These are phyloP conservation scores for Mesorhabditis belari DNA, from an alignment of 2,888 invertebrate species.

Conservation along the genomic window DNA sequence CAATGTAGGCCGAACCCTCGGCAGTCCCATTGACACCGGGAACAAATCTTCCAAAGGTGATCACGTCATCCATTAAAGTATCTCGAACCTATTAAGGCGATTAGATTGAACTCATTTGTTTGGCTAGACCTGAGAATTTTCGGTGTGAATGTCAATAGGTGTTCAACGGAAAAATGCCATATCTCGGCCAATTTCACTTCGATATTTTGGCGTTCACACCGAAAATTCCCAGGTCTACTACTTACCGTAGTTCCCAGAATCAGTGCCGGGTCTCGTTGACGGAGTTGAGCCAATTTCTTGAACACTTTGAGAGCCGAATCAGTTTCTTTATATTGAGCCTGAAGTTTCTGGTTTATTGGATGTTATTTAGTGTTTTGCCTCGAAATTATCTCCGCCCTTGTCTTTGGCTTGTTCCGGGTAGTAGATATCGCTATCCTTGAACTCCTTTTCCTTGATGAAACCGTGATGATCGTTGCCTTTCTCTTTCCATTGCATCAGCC, in stretches of 20 bases:
- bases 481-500: slow-evolving; percentile 31
- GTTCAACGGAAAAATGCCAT: too few species aligned
- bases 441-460: slow-evolving; percentile 17
- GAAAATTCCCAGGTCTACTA: too few species aligned
- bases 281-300: slow-evolving; percentile 35
- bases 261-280: slow-evolving; percentile 36
- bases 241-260: slow-evolving; percentile 21
- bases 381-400: slow-evolving; percentile 23
- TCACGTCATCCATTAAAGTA: slow-evolving; percentile 16
- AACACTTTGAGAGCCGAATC: slow-evolving; percentile 32
- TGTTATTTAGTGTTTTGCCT: slow-evolving; percentile 9
- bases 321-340: slow-evolving; percentile 22
- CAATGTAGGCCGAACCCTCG: slow-evolving; percentile 19
- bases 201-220: too few species aligned
- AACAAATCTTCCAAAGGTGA: slow-evolving; percentile 24
- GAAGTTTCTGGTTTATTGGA: slow-evolving; percentile 2
- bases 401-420: slow-evolving; percentile 22
- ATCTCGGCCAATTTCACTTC: too few species aligned
- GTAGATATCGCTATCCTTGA: too few species aligned
- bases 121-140: too few species aligned
- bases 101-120: too few species aligned
- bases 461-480: slow-evolving; percentile 24
- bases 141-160: too few species aligned
- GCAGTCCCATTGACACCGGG: slow-evolving; percentile 14
- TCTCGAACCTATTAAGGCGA: slow-evolving; percentile 13